Evolutionary conservation across 2,113 vertebrate species (phyloP), one percentile per base, ranked within the genome.

Genomic region (Crotalus tigris): DNA sequence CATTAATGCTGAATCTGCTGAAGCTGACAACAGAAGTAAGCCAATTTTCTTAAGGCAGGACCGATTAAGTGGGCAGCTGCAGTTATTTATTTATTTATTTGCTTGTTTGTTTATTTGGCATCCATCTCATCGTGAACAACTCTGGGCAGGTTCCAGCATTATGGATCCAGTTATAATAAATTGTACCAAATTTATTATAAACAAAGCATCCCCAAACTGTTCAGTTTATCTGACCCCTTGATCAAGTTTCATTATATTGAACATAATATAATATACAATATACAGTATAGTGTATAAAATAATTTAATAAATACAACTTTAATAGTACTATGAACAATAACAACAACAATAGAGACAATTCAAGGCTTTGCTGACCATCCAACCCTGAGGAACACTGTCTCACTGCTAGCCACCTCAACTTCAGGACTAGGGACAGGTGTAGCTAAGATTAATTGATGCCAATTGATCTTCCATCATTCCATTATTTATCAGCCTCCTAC

Each of bases 1-100:
- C 89, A 29, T 95, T 94, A 92, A 54, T 92, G 46, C 10, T 93
- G 21, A 90, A 59, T 51, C 92, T 94, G 59, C 92, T 95, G 92
- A 91, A 95, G 90, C 58, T 33, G 59, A 90, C 92, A 89, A 59
- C 85, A 94, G 55, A 94, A 96, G 91, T 94, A 93, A 94, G 29
- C 21, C 0, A 0, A 39, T 81, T 69, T 95, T 95, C 90, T 96
- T 93, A 53, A 94, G 33, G 54, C 87, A 88, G n/a, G 57, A 33
- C 26, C 33, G 8, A 29, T 87, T 92, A 85, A 29, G 57, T 88
- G 39, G 69, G 90, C 85, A 86, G 92, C 49, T 51, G 24, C 69
- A 59, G 85, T 89, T 88, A 58, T 23, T 58, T 58, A 24, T 58
- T 23, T 58, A 8, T 58, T 23, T 58, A 8, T 58, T 58, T 23